These are phyloP conservation scores for Platyrinchus mystaceus DNA, from an alignment of 2,797 vertebrate species.

Conservation along the genomic window DNA sequence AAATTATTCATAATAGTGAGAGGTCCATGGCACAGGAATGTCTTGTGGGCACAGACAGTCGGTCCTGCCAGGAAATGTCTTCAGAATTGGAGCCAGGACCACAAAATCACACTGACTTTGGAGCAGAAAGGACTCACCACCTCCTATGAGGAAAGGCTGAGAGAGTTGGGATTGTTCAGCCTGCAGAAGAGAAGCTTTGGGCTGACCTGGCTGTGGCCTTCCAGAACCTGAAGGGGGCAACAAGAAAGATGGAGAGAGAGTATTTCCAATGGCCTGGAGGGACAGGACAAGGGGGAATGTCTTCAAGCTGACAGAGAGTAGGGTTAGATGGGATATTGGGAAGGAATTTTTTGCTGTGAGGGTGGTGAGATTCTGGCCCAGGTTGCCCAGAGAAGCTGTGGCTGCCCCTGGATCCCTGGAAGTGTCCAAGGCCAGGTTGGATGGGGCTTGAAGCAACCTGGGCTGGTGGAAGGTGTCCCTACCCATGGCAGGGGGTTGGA, in stretches of 20 bases:
- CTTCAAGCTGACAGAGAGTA: not conserved
- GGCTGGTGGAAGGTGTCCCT: not conserved
- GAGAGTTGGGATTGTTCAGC: not conserved
- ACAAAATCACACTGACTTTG: not conserved
- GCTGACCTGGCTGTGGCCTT: not conserved
- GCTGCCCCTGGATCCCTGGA: not conserved
- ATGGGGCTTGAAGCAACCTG: not conserved
- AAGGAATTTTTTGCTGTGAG: not conserved
- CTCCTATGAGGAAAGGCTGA: not conserved
- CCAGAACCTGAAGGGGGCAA: not conserved
- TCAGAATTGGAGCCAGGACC: not conserved
- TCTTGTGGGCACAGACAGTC: not conserved
- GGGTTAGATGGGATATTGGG: fast-evolving
- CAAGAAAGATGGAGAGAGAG: not conserved
- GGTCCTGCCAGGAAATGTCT: not conserved
- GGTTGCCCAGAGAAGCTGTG: not conserved
- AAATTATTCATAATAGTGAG: not conserved
- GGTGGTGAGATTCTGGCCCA: not conserved
- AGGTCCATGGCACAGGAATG: not conserved
- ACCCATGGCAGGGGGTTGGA: not conserved
- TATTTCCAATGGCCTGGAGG: fast-evolving
- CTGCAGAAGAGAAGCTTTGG: not conserved
- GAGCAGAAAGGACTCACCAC: not conserved
- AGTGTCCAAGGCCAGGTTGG: not conserved
- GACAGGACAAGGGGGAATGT: not conserved